Conservation (phyloP, 2,113 vertebrate species). For the Sphaerodactylus townsendi region DNA sequence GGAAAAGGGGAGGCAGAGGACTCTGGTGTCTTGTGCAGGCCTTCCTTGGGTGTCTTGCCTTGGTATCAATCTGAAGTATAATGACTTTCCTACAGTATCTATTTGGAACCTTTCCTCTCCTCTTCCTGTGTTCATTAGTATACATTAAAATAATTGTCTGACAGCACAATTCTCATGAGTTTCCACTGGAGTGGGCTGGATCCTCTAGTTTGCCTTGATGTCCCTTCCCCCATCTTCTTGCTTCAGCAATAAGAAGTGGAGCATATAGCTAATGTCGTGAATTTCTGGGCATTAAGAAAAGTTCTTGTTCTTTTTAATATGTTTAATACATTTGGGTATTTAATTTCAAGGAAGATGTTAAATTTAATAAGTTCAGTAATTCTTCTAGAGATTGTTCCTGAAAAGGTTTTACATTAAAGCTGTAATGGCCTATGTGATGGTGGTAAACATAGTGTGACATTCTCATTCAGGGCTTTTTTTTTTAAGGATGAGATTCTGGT, state of each 20-base stretch:
- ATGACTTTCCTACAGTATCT: background rate
- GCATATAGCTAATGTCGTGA: background rate
- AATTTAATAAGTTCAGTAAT: slow-evolving; percentile 52
- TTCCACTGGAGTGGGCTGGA: background rate
- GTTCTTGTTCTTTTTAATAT: background rate
- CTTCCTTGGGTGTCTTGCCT: background rate
- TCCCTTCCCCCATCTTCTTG: background rate
- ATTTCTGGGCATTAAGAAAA: background rate
- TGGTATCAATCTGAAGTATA: background rate
- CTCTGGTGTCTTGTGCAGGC: no score
- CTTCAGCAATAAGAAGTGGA: background rate
- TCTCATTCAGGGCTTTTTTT: slow-evolving; percentile 34
- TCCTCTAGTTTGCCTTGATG: slow-evolving; percentile 1
- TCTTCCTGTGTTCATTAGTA: background rate
- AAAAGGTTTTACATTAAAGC: slow-evolving; percentile 13
- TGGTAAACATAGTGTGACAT: slow-evolving; percentile 8
- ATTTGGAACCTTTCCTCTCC: background rate
- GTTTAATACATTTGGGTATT: slow-evolving; percentile 40
- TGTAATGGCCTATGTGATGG: slow-evolving; percentile 30
- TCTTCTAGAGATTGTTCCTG: slow-evolving; percentile 48
- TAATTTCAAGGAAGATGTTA: slow-evolving; percentile 61
- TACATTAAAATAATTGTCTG: background rate
- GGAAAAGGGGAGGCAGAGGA: no score
- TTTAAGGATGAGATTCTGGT: slow-evolving; percentile 24
- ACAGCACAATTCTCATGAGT: background rate